A percentile compares a stretch with the other conserved stretches of the same genome.
Conservation (phyloP, 37 sponge, comb jelly and placozoan species). For the Lycopodina hypogea region DNA sequence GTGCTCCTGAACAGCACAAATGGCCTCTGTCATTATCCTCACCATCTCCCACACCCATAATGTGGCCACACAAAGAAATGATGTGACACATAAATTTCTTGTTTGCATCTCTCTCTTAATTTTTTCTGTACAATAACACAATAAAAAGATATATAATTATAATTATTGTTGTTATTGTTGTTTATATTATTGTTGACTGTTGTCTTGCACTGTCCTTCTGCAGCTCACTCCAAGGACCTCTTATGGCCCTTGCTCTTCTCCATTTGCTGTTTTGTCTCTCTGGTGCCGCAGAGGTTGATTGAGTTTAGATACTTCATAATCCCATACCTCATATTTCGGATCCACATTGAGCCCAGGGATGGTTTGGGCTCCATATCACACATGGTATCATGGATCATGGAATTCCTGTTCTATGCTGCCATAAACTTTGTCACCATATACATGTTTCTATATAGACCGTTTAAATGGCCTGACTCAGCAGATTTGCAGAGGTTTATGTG, state of each 20-base stretch:
- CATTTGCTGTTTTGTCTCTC: conserved; percentile 31
- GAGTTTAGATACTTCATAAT: conserved; percentile 94
- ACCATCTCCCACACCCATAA: no score
- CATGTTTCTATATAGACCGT: conserved; percentile 64
- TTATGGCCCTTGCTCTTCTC: conserved; percentile 50
- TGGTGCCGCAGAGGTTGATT: conserved; percentile 80
- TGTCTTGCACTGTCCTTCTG: not conserved
- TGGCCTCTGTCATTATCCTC: no score
- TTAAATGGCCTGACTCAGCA: conserved; percentile 56
- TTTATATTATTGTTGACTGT: not conserved
- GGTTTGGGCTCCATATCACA: not conserved
- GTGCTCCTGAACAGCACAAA: no score
- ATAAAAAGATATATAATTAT: no score
- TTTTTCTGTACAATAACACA: no score
- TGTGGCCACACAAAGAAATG: no score
- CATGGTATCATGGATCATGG: conserved; percentile 7
- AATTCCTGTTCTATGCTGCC: conserved; percentile 32
- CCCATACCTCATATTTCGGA: conserved; percentile 67
- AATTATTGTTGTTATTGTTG: not conserved
- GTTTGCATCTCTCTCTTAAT: no score
- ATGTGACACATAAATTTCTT: no score
- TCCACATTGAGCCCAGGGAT: conserved; percentile 29
- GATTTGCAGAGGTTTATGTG: conserved; percentile 83
- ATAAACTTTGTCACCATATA: conserved; percentile 62
- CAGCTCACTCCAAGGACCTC: not conserved